Conservation (phyloP, 2,113 vertebrate species). For the Paracanthobrama guichenoti region DNA sequence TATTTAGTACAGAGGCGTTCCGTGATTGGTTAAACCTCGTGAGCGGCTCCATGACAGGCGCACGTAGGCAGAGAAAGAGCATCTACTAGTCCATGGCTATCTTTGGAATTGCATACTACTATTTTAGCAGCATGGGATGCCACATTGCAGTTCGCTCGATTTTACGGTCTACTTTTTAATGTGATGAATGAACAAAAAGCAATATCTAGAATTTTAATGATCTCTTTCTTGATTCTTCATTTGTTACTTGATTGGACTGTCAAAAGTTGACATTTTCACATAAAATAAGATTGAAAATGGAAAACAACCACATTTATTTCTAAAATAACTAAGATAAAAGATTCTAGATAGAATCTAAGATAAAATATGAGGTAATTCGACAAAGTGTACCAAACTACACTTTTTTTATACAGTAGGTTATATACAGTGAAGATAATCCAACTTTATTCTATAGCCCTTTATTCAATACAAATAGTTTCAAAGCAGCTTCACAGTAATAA, state of each 20-base stretch:
- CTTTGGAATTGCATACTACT: conserved; percentile 7
- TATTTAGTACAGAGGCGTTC: background rate
- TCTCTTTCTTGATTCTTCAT: background rate
- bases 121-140: background rate
- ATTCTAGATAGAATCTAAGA: no score
- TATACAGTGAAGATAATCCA: background rate
- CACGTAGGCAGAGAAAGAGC: conserved; percentile 24
- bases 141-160: background rate
- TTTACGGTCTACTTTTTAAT: background rate
- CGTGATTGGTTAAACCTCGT: conserved; percentile 52
- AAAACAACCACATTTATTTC: background rate
- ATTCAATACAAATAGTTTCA: no score
- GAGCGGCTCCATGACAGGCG: background rate
- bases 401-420: background rate
- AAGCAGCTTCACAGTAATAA: no score
- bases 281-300: background rate
- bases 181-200: background rate
- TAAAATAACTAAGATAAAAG: no score
- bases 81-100: background rate
- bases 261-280: background rate
- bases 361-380: background rate
- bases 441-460: no score
- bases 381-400: background rate
- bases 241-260: background rate
- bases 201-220: background rate